Conservation (phyloP, 1,140 invertebrate genomes). For the Drosophila arizonae region DNA sequence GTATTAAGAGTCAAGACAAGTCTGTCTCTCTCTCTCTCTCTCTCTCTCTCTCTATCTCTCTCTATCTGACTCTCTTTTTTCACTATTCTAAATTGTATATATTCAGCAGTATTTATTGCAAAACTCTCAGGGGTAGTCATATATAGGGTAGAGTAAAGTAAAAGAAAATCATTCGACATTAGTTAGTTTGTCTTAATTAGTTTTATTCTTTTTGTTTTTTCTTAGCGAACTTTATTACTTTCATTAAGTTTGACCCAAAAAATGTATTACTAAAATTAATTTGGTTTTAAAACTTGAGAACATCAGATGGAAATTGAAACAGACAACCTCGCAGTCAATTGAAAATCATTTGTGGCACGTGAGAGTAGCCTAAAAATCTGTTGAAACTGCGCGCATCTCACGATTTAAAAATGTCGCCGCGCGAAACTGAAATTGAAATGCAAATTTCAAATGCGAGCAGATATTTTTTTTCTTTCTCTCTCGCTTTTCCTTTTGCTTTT, state of each 20-base stretch:
- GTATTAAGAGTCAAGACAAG: no score
- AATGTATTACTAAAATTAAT: constrained; percentile 40
- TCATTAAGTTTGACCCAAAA: not conserved
- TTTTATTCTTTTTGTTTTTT: not conserved
- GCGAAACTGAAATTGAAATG: constrained; percentile 68
- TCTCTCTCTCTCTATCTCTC: no score
- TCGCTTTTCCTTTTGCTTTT: not conserved
- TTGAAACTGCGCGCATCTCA: constrained; percentile 45
- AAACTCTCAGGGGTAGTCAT: no score
- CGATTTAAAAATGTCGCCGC: constrained; percentile 59
- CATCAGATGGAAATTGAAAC: not conserved
- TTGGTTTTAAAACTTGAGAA: constrained; percentile 29
- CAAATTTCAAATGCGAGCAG: constrained; percentile 59
- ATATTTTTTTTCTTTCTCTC: not conserved
- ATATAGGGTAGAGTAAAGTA: no score
- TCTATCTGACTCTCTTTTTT: no score
- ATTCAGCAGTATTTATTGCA: no score
- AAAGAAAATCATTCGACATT: not conserved
- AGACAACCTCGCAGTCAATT: constrained; percentile 46
- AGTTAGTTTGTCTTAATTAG: not conserved
- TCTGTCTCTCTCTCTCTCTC: no score
- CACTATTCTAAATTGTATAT: no score
- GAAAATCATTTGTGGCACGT: constrained; percentile 49
- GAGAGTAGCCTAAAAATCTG: constrained; percentile 50
- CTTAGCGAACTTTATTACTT: not conserved